These are phyloP conservation scores for Neoaliturus tenellus DNA, from an alignment of 2,888 invertebrate genomes.

Conservation along the genomic window DNA sequence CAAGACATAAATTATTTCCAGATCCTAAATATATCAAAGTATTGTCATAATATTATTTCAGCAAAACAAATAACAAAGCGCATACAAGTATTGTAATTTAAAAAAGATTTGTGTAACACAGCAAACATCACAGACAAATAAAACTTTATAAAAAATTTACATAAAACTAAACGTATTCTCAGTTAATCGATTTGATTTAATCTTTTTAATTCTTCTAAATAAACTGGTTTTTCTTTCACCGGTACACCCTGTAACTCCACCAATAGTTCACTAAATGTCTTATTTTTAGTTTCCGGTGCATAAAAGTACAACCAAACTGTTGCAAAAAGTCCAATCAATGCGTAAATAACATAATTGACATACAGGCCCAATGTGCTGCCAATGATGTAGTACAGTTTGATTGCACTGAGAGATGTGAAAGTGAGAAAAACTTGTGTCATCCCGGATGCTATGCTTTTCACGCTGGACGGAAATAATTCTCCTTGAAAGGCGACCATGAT, in stretches of 20 bases:
- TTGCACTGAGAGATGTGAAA: slow-evolving; percentile 75
- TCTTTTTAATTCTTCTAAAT: not conserved
- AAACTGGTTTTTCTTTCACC: not conserved
- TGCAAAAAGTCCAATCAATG: not conserved
- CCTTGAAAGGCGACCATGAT: slow-evolving; percentile 79
- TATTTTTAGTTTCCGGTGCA: slow-evolving; percentile 43
- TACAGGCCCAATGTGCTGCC: slow-evolving; percentile 77
- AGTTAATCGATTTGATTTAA: not conserved
- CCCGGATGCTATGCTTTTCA: slow-evolving; percentile 78
- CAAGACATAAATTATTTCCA: no score
- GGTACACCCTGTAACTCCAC: not conserved
- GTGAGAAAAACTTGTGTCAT: slow-evolving; percentile 76
- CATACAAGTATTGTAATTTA: no score
- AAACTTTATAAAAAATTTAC: no score
- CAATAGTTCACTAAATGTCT: slow-evolving; percentile 13
- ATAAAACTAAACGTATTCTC: no score
- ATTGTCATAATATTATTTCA: no score
- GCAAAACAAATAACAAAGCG: no score
- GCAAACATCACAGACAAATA: no score
- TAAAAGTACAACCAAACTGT: slow-evolving; percentile 11
- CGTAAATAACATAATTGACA: slow-evolving; percentile 72
- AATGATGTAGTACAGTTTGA: slow-evolving; percentile 77
- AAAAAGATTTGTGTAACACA: no score
- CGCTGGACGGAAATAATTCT: slow-evolving; percentile 79
- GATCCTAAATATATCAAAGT: no score